Evolutionary conservation across 2,888 invertebrate genomes (phyloP).

Genomic region (Deilephila porcellus): DNA sequence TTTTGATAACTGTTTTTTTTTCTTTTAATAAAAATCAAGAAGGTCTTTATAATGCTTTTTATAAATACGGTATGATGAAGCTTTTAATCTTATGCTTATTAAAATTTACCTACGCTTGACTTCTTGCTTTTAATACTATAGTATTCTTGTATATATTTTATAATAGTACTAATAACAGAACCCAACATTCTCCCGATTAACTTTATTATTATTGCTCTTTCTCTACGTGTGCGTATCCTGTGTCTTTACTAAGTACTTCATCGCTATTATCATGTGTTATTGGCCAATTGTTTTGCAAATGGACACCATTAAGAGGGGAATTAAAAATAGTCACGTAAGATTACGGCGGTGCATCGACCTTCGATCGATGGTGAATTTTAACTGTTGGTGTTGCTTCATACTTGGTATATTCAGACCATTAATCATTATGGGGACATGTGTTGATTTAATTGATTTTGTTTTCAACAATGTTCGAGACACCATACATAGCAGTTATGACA

Average conservation of each 20-base stretch:
- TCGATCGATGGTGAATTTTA: slow-evolving; percentile 17
- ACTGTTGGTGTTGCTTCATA: not conserved
- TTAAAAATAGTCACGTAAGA: slow-evolving; percentile 23
- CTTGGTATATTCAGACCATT: not conserved
- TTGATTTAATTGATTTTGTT: slow-evolving; percentile 13
- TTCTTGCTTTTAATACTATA: no score
- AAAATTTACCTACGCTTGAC: no score
- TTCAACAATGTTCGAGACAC: not conserved
- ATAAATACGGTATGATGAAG: no score
- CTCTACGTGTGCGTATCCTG: not conserved
- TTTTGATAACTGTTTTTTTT: not conserved
- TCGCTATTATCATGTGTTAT: not conserved
- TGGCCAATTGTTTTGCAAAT: slow-evolving; percentile 18
- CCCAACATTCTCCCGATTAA: no score
- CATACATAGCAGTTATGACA: not conserved
- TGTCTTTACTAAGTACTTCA: not conserved
- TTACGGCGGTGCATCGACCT: slow-evolving; percentile 7
- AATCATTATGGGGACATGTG: slow-evolving; percentile 1
- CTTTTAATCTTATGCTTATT: no score
- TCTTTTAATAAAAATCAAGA: no score
- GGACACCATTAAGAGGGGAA: slow-evolving; percentile 21
- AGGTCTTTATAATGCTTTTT: no score
- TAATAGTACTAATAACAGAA: no score
- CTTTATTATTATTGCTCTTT: no score
- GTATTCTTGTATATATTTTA: no score